These are phyloP conservation scores for Chironex yamaguchii DNA, from an alignment of 30 jellyfish, hydroid and myxozoan species.

Conservation along the genomic window DNA sequence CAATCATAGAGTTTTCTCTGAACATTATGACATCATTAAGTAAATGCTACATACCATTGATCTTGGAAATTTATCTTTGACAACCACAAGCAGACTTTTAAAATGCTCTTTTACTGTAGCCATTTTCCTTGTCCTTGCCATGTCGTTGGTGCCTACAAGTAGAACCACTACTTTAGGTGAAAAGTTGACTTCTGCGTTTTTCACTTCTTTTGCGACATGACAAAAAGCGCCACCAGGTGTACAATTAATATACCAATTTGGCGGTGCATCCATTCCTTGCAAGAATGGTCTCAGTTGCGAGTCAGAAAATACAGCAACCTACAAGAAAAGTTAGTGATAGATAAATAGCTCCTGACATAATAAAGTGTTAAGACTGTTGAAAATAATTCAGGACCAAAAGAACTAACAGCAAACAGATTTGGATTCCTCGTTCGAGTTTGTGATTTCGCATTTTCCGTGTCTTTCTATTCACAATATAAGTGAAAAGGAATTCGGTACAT, in stretches of 20 bases:
- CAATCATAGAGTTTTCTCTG: too few species aligned
- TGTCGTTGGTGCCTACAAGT: conserved; percentile 34
- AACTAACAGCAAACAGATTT: too few species aligned
- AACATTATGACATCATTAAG: neutral
- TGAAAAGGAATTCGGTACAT: too few species aligned
- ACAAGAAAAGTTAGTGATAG: too few species aligned
- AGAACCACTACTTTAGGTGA: neutral
- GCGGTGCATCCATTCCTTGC: neutral
- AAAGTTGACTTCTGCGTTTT: neutral
- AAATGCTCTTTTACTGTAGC: neutral
- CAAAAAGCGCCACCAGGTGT: conserved; percentile 23
- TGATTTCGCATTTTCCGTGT: too few species aligned
- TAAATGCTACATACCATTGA: neutral
- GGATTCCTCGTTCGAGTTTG: too few species aligned
- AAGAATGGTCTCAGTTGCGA: conserved; percentile 21
- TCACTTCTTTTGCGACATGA: neutral
- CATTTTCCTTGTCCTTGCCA: neutral
- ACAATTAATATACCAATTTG: conserved; percentile 19
- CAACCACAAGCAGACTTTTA: neutral
- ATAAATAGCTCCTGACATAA: too few species aligned
- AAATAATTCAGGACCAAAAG: too few species aligned
- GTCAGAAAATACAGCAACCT: conserved; percentile 45
- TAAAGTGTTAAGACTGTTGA: too few species aligned
- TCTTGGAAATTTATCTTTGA: neutral
- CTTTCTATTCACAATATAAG: too few species aligned